phyloP scores from a whole-genome alignment of 92 coral and sea anemone genomes.

The Palythoa grandiflora region DNA sequence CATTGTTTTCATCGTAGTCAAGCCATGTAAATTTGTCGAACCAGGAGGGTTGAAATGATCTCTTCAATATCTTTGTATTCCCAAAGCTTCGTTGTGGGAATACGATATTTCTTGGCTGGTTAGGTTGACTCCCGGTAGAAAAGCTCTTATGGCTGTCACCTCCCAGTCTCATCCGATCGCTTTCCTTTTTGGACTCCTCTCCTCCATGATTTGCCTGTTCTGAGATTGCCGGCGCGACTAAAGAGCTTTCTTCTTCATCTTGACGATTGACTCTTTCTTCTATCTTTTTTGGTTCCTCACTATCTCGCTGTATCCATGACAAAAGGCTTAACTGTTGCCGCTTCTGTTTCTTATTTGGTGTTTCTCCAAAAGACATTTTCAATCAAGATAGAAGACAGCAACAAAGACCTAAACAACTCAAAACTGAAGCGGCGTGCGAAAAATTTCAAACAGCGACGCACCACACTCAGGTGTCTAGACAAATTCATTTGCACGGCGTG shows the following conservation, averaged over 20 bases:
- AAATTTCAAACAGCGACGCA: no score
- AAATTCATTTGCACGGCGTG: no score
- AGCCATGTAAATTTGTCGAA: no score
- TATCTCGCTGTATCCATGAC: constrained; percentile 22
- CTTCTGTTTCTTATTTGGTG: constrained; percentile 20
- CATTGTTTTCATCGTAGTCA: no score
- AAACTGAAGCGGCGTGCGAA: no score
- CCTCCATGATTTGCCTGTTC: constrained; percentile 21
- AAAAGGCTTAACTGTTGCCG: constrained; percentile 22
- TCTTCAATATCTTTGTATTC: no score
- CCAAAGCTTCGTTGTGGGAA: no score
- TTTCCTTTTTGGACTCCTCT: constrained; percentile 21
- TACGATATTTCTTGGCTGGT: neutral
- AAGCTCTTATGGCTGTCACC: constrained; percentile 12
- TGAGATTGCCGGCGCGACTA: constrained; percentile 21
- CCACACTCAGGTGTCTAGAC: no score
- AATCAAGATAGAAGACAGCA: neutral
- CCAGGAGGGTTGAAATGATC: no score
- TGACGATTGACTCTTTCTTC: constrained; percentile 21
- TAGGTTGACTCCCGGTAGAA: constrained; percentile 7
- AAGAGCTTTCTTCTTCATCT: constrained; percentile 20
- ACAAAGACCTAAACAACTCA: no score
- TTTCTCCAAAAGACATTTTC: constrained; percentile 13
- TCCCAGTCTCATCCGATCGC: constrained; percentile 22
- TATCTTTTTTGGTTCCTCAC: constrained; percentile 20